These are phyloP conservation scores for Cinara cedri DNA, from an alignment of 2,888 invertebrate genomes.

Conservation along the genomic window DNA sequence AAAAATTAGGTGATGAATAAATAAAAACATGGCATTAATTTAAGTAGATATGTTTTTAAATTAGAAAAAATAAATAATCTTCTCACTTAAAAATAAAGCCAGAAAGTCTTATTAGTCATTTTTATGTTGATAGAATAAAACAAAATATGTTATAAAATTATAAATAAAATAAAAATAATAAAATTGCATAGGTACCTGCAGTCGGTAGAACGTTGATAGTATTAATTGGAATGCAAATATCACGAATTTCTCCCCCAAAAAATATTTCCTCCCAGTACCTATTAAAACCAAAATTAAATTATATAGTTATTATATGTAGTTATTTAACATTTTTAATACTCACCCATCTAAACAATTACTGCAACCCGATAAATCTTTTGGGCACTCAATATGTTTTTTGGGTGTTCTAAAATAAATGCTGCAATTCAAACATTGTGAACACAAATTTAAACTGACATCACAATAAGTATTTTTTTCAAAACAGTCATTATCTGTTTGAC, in stretches of 20 bases:
- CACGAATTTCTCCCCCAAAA: constrained; percentile 43
- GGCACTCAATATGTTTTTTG: constrained; percentile 15
- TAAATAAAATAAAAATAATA: not conserved
- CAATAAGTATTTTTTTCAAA: constrained; percentile 27
- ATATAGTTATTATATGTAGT: not conserved
- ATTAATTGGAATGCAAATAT: constrained; percentile 23
- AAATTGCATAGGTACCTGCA: constrained; percentile 36
- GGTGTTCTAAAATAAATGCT: constrained; percentile 38
- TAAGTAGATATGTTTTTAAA: too few relatives aligned
- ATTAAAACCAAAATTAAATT: constrained; percentile 5
- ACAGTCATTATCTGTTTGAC: constrained; percentile 34
- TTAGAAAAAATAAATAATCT: too few relatives aligned
- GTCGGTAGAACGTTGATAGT: constrained; percentile 16
- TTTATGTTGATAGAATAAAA: too few relatives aligned
- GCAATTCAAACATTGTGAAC: constrained; percentile 47
- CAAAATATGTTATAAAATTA: not conserved
- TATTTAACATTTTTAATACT: not conserved
- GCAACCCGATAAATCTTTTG: constrained; percentile 38
- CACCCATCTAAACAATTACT: constrained; percentile 40
- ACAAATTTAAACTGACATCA: constrained; percentile 42
- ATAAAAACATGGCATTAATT: too few relatives aligned
- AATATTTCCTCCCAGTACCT: constrained; percentile 38
- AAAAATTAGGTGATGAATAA: too few relatives aligned
- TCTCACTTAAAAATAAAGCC: too few relatives aligned
- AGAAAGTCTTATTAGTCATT: too few relatives aligned